Conservation (phyloP, 2,113 vertebrate genomes). For the Dascyllus trimaculatus region DNA sequence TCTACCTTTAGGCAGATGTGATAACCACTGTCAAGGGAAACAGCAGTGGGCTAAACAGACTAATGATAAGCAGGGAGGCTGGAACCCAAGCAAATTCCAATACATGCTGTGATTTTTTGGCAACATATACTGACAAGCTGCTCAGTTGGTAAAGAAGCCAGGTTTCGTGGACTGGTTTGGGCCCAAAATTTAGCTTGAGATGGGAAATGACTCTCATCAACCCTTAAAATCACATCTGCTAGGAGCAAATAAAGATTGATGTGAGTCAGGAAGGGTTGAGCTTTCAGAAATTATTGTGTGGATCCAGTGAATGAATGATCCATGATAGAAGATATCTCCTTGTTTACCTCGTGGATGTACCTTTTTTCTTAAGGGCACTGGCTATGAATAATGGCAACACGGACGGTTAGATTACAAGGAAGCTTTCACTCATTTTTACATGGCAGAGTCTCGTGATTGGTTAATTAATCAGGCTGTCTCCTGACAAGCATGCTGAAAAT, state of each 20-base stretch:
- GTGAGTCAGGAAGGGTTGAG: background rate
- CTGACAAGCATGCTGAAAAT: background rate
- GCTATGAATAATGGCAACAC: slow-evolving; percentile 19
- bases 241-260: background rate
- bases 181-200: slow-evolving; percentile 35
- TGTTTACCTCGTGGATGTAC: background rate
- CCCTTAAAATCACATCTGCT: background rate
- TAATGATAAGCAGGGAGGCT: slow-evolving; percentile 47
- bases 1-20: slow-evolving; percentile 54
- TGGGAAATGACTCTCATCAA: slow-evolving; percentile 33
- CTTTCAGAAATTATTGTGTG: background rate
- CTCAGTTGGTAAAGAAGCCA: slow-evolving; percentile 31
- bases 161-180: slow-evolving; percentile 29
- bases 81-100: slow-evolving; percentile 38
- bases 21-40: slow-evolving; percentile 58
- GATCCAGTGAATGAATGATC: background rate
- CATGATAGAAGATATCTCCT: background rate
- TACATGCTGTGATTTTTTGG: slow-evolving; percentile 47
- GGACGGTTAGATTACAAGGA: slow-evolving; percentile 21
- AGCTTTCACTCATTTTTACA: slow-evolving; percentile 4
- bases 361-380: background rate
- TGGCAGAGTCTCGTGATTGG: slow-evolving; percentile 18
- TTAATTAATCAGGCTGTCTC: slow-evolving; percentile 31
- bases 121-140: slow-evolving; percentile 51
- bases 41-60: slow-evolving; percentile 43